These are phyloP conservation scores for Ornithoptera priamus DNA, from an alignment of 2,888 invertebrate species.

Conservation along the genomic window DNA sequence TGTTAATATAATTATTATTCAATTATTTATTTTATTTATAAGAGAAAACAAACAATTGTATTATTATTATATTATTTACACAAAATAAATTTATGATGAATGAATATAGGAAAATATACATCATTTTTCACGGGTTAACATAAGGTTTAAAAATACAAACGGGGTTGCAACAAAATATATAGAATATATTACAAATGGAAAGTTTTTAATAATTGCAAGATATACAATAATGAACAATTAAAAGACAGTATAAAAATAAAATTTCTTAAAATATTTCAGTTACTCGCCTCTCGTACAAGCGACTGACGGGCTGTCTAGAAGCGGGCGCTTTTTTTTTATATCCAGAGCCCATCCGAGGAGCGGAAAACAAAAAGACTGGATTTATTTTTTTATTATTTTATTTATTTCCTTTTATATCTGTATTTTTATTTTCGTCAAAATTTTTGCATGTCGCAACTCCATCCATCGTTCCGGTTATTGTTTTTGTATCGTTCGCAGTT, in stretches of 20 bases:
- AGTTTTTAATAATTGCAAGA: too few relatives aligned
- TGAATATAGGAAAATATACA: too few relatives aligned
- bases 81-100: too few relatives aligned
- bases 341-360: constrained; percentile 74
- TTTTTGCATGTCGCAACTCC: constrained; percentile 65
- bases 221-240: not conserved
- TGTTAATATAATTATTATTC: too few relatives aligned
- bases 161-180: too few relatives aligned
- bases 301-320: constrained; percentile 73
- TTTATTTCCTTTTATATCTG: constrained; percentile 71
- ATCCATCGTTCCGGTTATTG: constrained; percentile 50
- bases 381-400: constrained; percentile 78
- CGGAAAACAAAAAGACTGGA: constrained; percentile 78
- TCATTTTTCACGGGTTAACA: too few relatives aligned
- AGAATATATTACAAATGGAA: too few relatives aligned
- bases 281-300: constrained; percentile 40
- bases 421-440: constrained; percentile 67
- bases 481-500: constrained; percentile 42
- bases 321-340: constrained; percentile 76
- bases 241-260: constrained; percentile 1
- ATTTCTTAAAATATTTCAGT: constrained; percentile 39
- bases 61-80: too few relatives aligned
- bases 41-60: too few relatives aligned
- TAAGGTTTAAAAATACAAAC: too few relatives aligned
- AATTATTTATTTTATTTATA: too few relatives aligned